phyloP scores from a whole-genome alignment of 2,113 vertebrate genomes.

The Vulpes vulpes region DNA sequence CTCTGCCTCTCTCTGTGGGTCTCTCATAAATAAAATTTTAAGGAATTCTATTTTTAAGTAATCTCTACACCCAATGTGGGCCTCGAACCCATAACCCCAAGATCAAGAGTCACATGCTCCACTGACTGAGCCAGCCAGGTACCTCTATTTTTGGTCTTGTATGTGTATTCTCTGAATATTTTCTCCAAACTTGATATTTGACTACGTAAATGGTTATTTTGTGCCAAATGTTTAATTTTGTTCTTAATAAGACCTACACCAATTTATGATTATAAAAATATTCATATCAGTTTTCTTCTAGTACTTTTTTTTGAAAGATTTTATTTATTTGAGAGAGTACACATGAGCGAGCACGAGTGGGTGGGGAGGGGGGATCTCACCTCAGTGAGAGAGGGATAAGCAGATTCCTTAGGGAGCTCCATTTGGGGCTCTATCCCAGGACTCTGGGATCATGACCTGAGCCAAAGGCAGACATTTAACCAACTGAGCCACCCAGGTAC shows the following conservation, averaged over 20 bases:
- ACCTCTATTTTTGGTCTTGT: not conserved
- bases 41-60: not conserved
- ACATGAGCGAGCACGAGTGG: not conserved
- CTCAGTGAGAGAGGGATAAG: too few species aligned
- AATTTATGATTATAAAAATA: slow-evolving; percentile 8
- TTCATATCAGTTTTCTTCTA: not conserved
- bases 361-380: too few species aligned
- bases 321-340: not conserved
- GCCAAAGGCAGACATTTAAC: too few species aligned
- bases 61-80: not conserved
- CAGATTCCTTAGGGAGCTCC: too few species aligned
- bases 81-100: not conserved
- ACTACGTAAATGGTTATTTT: not conserved
- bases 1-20: too few species aligned
- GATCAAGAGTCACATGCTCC: not conserved
- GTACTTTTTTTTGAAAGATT: not conserved
- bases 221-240: not conserved
- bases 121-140: not conserved
- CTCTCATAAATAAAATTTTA: too few species aligned
- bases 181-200: not conserved
- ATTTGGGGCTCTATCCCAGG: too few species aligned
- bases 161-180: slow-evolving; percentile 20
- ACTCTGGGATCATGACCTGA: too few species aligned
- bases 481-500: too few species aligned
- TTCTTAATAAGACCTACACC: not conserved